Conservation (phyloP, 1,140 invertebrate species). For the Vollenhovia emeryi region DNA sequence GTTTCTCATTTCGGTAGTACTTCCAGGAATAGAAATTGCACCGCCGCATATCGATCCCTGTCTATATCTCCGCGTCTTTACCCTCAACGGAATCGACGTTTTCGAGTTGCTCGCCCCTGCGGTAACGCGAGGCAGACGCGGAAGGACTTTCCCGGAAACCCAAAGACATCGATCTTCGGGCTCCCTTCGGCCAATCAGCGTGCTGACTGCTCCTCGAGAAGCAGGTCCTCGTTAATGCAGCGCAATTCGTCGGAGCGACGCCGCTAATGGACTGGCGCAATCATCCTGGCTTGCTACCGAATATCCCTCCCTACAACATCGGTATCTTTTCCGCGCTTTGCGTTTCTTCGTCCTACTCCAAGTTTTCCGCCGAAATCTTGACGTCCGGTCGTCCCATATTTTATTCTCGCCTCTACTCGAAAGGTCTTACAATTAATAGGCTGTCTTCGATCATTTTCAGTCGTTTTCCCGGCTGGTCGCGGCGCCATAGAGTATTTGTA, state of each 20-base stretch:
- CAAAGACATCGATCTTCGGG: slow-evolving; percentile 77
- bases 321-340: slow-evolving; percentile 39
- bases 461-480: neutral
- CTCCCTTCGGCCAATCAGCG: slow-evolving; percentile 76
- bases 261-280: slow-evolving; percentile 80
- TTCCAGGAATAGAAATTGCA: slow-evolving; percentile 51
- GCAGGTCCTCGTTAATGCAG: slow-evolving; percentile 74
- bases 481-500: neutral
- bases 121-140: slow-evolving; percentile 62
- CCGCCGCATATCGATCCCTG: slow-evolving; percentile 24
- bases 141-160: slow-evolving; percentile 64
- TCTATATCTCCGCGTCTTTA: neutral
- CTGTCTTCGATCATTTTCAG: neutral
- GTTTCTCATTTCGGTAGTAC: slow-evolving; percentile 42
- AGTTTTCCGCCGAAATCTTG: slow-evolving; percentile 24
- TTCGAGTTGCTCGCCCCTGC: slow-evolving; percentile 57
- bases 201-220: slow-evolving; percentile 68
- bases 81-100: slow-evolving; percentile 61
- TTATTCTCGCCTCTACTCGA: slow-evolving; percentile 9
- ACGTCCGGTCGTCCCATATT: slow-evolving; percentile 15
- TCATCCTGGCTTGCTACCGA: slow-evolving; percentile 71
- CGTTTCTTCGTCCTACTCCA: slow-evolving; percentile 21
- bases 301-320: slow-evolving; percentile 61
- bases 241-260: slow-evolving; percentile 76
- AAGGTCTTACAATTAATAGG: neutral